Base-by-base conservation (phyloP, 1,140 invertebrate species). In the Galleria mellonella region DNA sequence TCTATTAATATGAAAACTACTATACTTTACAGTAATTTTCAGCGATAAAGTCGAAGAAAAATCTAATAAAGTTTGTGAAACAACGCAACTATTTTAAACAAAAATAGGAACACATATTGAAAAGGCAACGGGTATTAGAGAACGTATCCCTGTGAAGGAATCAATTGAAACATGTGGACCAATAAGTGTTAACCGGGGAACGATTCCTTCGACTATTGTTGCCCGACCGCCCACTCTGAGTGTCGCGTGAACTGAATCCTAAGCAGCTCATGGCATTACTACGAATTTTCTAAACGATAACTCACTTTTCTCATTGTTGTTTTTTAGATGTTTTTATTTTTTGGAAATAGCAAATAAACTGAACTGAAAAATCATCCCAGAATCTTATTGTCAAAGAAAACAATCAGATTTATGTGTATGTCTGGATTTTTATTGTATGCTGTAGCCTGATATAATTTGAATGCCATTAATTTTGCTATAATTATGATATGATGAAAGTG, bases 121-220 rank as follows among this genome's bases (percentile, higher is more conserved):
- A 17, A 37, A 37, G 35, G 35, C 35, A 37, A 15, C 13, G 17
- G 17, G 17, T 37, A 37, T 37, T 37, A 17, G 14, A 35, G 32
- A 15, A 9, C 35, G 35, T 37, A 37, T 54, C 45, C 17, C 37
- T 43, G 36, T 32, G 33, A 46, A 54, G 48, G 62, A 72, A 70
- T 69, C 64, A 72, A 72, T 72, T 69, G 69, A 64, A 73, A 62
- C 69, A 62, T 68, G 62, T 72, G 56, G 60, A 67, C 62, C 66
- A 63, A 71, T 70, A 67, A 72, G 60, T 72, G 67, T 72, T 71
- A 72, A 77, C 63, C 55, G 55, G 60, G 49, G 62, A 55, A 49
- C 63, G 56, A 72, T 76, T 71, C 60, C 61, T 72, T 66, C 52
- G 47, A 48, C 64, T 58, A 67, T 73, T 73, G 65, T 66, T 65